These are phyloP conservation scores for Mesorhabditis sp. DNA, from an alignment of 2,888 invertebrate genomes.

Conservation along the genomic window DNA sequence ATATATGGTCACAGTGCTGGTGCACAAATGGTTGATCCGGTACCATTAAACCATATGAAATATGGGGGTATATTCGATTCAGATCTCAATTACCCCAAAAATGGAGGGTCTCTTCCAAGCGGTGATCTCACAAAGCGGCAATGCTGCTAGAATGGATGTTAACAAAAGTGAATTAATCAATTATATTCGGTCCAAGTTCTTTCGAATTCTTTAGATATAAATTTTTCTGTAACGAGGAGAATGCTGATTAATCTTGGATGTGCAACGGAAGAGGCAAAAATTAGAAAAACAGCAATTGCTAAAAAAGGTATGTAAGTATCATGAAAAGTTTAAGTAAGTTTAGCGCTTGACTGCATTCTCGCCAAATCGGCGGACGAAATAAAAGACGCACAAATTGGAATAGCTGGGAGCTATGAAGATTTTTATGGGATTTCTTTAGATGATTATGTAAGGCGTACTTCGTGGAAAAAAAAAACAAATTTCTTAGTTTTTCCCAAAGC, in stretches of 20 bases:
- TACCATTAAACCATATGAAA: neutral
- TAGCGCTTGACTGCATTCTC: neutral
- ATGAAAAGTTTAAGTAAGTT: neutral
- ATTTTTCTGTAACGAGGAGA: neutral
- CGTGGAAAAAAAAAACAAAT: neutral
- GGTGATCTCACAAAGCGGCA: neutral
- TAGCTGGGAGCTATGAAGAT: neutral
- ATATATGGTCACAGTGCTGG: neutral
- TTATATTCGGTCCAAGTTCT: neutral
- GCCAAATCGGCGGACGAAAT: neutral
- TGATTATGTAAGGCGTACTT: neutral
- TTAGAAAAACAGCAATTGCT: neutral
- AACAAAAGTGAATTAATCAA: neutral
- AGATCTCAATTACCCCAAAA: neutral
- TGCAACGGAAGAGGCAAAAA: neutral
- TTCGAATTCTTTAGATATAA: neutral
- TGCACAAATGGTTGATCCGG: conserved; percentile 5
- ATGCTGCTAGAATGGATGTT: neutral
- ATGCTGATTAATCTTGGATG: neutral
- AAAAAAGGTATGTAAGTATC: neutral
- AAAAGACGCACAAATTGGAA: neutral
- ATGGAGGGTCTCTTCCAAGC: neutral
- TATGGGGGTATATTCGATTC: neutral
- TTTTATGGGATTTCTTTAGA: neutral
- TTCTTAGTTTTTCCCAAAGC: neutral